A percentile compares a stretch with the other conserved stretches of the same genome.
phyloP scores from a whole-genome alignment of 2,113 vertebrate genomes.

The Australoheros scitulus region DNA sequence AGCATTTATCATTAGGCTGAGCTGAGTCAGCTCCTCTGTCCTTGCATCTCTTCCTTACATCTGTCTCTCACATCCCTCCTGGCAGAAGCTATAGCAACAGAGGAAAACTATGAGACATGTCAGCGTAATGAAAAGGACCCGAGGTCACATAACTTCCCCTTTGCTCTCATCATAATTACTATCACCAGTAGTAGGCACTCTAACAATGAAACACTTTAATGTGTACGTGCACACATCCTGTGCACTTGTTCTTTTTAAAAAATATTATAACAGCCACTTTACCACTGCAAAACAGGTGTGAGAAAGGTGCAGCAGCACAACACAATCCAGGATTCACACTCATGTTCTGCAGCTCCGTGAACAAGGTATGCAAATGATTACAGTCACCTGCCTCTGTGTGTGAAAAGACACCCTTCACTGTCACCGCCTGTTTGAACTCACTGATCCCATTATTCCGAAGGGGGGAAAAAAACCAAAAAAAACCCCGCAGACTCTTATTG shows the following conservation, averaged over 20 bases:
- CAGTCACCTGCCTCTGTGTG: constrained; percentile 9
- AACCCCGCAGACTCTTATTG: not conserved
- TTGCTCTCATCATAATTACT: not conserved
- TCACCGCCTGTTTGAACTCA: constrained; percentile 10
- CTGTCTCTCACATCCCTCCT: constrained; percentile 1
- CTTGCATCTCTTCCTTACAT: not conserved
- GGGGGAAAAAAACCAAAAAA: not conserved
- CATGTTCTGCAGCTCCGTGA: not conserved
- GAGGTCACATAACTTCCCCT: not conserved
- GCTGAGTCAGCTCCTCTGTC: not conserved
- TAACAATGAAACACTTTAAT: not conserved
- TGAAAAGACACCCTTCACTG: constrained; percentile 34
- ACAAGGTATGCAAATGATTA: constrained; percentile 13
- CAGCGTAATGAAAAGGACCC: constrained; percentile 11
- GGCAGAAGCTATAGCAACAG: not conserved
- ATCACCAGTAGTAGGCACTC: constrained; percentile 20
- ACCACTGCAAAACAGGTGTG: not conserved
- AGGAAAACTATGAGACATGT: not conserved
- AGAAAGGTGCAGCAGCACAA: constrained; percentile 4
- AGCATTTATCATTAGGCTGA: constrained; percentile 4
- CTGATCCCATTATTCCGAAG: constrained; percentile 41
- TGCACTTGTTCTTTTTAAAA: not conserved
- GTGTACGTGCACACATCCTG: not conserved
- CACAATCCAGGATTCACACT: constrained; percentile 21
- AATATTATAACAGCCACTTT: not conserved